A percentile compares a stretch with the other conserved stretches of the same genome.
Conservation (phyloP, 2,797 vertebrate species). For the Heteromormyrus szaboi region DNA sequence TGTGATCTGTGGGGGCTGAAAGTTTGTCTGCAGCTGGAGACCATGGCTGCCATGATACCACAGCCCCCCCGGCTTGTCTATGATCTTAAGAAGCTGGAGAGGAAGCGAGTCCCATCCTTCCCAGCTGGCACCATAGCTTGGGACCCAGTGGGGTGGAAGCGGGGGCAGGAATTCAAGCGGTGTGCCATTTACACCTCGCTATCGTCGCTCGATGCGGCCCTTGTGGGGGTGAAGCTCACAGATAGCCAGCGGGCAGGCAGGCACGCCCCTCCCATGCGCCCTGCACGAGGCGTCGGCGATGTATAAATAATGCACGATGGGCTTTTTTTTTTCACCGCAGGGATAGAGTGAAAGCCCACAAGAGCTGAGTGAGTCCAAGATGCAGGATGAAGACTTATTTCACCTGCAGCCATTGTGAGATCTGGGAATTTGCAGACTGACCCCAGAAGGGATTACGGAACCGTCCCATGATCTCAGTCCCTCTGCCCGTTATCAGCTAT, state of each 20-base stretch:
- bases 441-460: background rate
- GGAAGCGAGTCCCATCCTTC: background rate
- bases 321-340: slow-evolving; percentile 28
- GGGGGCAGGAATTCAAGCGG: background rate
- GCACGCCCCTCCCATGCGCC: background rate
- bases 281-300: slow-evolving; percentile 21
- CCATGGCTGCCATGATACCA: background rate
- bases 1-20: background rate
- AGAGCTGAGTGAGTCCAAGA: background rate
- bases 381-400: background rate
- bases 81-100: background rate
- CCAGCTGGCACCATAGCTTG: background rate
- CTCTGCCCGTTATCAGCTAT: background rate
- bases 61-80: background rate
- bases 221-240: background rate
- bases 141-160: background rate
- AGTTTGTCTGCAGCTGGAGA: background rate
- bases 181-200: background rate
- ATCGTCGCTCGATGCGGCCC: background rate
- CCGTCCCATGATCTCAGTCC: background rate
- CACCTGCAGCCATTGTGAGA: background rate
- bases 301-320: slow-evolving; percentile 36
- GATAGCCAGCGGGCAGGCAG: background rate
- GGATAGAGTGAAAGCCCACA: background rate
- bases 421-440: background rate